A percentile compares a stretch with the other conserved stretches of the same genome.
These are phyloP conservation scores for Danaus chrysippus DNA, from an alignment of 2,888 invertebrate genomes.

Conservation along the genomic window DNA sequence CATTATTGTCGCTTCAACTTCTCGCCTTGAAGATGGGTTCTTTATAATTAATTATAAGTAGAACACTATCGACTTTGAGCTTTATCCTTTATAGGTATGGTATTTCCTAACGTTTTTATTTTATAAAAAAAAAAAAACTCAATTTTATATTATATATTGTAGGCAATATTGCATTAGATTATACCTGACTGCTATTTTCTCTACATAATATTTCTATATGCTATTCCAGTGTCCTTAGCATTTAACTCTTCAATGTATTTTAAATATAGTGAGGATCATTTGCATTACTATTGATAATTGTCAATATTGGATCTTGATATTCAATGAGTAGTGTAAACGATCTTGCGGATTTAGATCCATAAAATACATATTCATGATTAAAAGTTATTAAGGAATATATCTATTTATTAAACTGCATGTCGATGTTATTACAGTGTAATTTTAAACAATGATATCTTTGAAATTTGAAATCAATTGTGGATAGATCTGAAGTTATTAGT, in stretches of 20 bases:
- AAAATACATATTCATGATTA: slow-evolving; percentile 12
- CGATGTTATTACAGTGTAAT: slow-evolving; percentile 19
- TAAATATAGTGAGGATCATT: slow-evolving; percentile 17
- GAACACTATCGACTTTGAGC: slow-evolving; percentile 21
- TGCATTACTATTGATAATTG: slow-evolving; percentile 17
- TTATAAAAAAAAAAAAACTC: slow-evolving; percentile 4
- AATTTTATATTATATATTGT: slow-evolving; percentile 12
- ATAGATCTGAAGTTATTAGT: slow-evolving; percentile 21
- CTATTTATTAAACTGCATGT: slow-evolving; percentile 18
- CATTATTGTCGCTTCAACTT: slow-evolving; percentile 49
- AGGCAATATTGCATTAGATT: slow-evolving; percentile 16
- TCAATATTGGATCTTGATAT: neutral
- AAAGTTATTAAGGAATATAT: slow-evolving; percentile 14
- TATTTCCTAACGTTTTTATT: slow-evolving; percentile 8
- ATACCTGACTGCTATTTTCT: slow-evolving; percentile 3
- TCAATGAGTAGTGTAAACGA: slow-evolving; percentile 19
- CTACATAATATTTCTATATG: slow-evolving; percentile 3
- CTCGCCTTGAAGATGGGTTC: slow-evolving; percentile 28
- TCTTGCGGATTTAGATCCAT: slow-evolving; percentile 23
- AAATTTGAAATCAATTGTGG: slow-evolving; percentile 9
- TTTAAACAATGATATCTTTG: slow-evolving; percentile 1
- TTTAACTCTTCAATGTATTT: slow-evolving; percentile 12
- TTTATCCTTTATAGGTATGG: slow-evolving; percentile 16
- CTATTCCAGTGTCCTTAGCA: slow-evolving; percentile 10
- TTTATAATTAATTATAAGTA: slow-evolving; percentile 14